Percentiles rank a stretch among this genome's conserved stretches.
Evolutionary conservation across 92 coral and sea anemone species (phyloP).

Genomic region (Muricea muricata): DNA sequence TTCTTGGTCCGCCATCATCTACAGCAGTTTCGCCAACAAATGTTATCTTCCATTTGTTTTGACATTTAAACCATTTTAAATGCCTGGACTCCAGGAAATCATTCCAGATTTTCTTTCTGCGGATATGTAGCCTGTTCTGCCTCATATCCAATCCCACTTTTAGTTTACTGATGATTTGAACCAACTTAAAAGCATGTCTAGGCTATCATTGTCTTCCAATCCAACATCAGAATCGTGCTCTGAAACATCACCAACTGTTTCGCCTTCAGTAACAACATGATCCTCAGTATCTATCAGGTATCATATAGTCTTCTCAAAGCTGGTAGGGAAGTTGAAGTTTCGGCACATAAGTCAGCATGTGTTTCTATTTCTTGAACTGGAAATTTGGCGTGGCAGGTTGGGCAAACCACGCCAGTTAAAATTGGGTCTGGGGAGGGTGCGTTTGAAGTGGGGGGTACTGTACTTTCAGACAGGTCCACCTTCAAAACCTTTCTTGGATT

Average conservation of each 20-base stretch:
- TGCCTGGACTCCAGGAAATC: not conserved
- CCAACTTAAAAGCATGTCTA: too few relatives aligned
- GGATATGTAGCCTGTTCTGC: not conserved
- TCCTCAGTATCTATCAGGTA: too few relatives aligned
- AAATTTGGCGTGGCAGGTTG: not conserved
- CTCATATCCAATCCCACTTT: not conserved
- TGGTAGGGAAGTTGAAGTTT: too few relatives aligned
- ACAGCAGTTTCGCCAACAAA: not conserved
- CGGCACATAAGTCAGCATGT: constrained; percentile 8
- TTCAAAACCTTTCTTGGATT: too few relatives aligned
- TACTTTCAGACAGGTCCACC: too few relatives aligned
- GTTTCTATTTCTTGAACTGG: not conserved
- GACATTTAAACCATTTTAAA: not conserved
- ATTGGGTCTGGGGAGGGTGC: not conserved
- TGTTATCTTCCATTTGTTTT: not conserved
- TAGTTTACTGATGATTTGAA: too few relatives aligned
- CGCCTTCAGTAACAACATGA: not conserved
- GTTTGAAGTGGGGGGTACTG: too few relatives aligned
- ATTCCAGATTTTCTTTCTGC: not conserved
- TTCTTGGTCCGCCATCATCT: not conserved
- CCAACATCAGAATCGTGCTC: too few relatives aligned
- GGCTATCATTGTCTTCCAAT: too few relatives aligned
- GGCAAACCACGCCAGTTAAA: not conserved
- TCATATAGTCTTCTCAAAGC: too few relatives aligned
- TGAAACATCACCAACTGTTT: not conserved